Base-by-base conservation (phyloP, 2,797 vertebrate species). In the Amphiprion clarkii region DNA sequence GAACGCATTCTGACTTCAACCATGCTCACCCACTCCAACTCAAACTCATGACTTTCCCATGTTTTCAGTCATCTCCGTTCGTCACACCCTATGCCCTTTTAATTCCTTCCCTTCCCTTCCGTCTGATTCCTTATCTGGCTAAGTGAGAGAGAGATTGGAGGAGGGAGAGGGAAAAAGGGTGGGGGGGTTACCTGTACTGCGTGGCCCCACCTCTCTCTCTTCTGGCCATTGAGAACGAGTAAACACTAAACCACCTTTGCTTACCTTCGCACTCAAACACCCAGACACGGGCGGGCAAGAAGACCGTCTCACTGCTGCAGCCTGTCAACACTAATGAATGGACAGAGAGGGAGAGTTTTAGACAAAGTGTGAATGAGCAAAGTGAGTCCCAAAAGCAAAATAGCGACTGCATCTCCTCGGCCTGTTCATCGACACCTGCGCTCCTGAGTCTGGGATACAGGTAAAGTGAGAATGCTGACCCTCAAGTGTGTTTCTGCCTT, bases 171-270 rank as follows among this genome's bases (percentile, higher is more conserved):
- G 31, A 31, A 39, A 69, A 54, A 49, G 39, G 69, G 67, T 48
- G 75, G 86, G 88, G 85, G 87, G 87, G 69, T 84, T 90, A 92
- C 90, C 86, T 92, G 89, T 76, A 9, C 62, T 73, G 62, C 83
- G 72, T 70, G 67, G 94, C 94, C 91, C 93, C 92, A 87, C 94
- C 93, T 92, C 89, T 87, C 89, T 87, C 31, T 85, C 53, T 66
- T 56, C 71, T 85, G 88, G 78, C 68, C 82, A 78, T 71, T 84
- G 75, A 88, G 86, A 91, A 82, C 91, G 87, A 93, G 94, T 94
- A 94, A 95, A 96, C 93, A 94, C 80, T 82, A 76, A 89, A 88
- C 76, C 89, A 94, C 91, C 92, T 92, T 91, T 91, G 71, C 92
- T 92, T 81, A 89, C 89, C 84, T 90, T 73, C 65, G 83, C 84